Evolutionary conservation across 2,888 invertebrate genomes (phyloP), one percentile per base, ranked within the genome.

Genomic region (Taenaris catops): DNA sequence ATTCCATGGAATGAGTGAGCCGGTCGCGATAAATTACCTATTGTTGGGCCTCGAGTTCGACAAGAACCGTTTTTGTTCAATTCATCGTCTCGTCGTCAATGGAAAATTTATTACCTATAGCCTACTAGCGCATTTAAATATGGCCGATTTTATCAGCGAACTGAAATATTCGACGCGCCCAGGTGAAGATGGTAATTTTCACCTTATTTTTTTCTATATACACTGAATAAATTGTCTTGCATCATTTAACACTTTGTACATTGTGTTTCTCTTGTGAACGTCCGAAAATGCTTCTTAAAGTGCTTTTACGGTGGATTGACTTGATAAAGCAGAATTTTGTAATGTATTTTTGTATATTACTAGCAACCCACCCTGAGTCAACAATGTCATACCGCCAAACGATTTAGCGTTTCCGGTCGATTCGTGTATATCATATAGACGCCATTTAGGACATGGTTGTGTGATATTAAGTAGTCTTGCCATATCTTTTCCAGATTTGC

Each of bases 11-110:
- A 38, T 44, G 60, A 63, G 63, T 68, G 62, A 62, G 61, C 62
- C 65, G 63, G 64, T 73, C 71, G 68, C 80, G 68, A 86, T 84
- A 81, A 83, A 83, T 83, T 81, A 78, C 73, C 83, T 68, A 81
- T 81, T 84, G 80, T 81, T 71, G 65, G 61, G 58, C 58, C 51
- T 54, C 66, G 70, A 75, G 75, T 81, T 73, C 74, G 74, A 75
- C 74, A 74, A 70, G 74, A 73, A 62, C 66, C 72, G 78, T 79
- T 86, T 84, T 81, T 83, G 83, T 86, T 81, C 83, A 75, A 79
- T 81, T 81, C 83, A 79, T 79, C 73, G 75, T 68, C 71, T 76
- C 67, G 68, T 76, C 74, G 74, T 83, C 80, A 81, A 81, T 79
- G 69, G 78, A 54, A 73, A 83, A 84, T 83, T 83, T 83, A 84